Evolutionary conservation across 2,113 vertebrate genomes (phyloP), one percentile per base, ranked within the genome.

Genomic region (Pao palembangensis): DNA sequence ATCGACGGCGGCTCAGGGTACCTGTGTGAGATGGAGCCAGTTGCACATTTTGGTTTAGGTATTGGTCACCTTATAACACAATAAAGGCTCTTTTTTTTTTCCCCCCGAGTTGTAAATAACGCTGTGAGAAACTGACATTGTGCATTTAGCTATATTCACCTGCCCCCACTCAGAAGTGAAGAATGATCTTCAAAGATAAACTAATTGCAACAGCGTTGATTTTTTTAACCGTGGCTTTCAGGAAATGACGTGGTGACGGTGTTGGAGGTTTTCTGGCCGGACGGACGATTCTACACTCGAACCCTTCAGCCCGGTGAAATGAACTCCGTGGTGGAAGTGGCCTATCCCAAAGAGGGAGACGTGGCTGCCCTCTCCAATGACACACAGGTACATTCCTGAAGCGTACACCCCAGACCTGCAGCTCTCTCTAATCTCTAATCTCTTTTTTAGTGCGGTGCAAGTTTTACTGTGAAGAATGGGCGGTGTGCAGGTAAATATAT

Each of bases 21-120:
- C 61, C 91, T 96, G 46, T 98, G 96, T 0, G 91, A 98, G 87
- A 97, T 98, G 95, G 95, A 98, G 71, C 95, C 96, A 0, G 94
- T 98, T 28, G 94, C 95, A 0, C 94, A 98, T 78, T 98, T 98
- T 0, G 95, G 95, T 65, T 86, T 97, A 72, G 95, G 96, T 98
- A 61, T 53, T 15, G 44, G 46, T 4, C 1, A n/a, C 15, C 15
- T 16, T 47, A 16, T 7, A 16, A 47, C 3, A 17, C 16, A 17
- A 3, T 4, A 28, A 28, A 6, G 43, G 43, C 16, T 44, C 6
- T 44, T 15, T 21, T 55, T 31, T 18, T 55, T 61, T 23, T 23
- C 3, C 3, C 2, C 21, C 21, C 3, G 21, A 2, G 21, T 23
- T 23, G 21, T 23, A 23, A 23, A 23, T 16, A 19, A 11, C 7